Evolutionary conservation across 2,888 invertebrate species (phyloP), one percentile per base, ranked within the genome.

Genomic region (Shargacucullia verbasci): DNA sequence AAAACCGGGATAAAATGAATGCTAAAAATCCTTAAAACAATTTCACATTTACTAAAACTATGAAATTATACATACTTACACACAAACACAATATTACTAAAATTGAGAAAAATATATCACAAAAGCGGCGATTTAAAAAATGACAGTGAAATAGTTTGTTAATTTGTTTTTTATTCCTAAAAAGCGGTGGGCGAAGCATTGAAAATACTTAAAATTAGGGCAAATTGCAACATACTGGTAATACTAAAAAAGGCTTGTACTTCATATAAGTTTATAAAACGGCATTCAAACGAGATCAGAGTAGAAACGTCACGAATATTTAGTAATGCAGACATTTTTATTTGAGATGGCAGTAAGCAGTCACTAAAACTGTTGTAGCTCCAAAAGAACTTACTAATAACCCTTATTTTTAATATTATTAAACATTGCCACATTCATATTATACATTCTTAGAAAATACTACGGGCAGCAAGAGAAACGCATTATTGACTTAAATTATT

Each of bases 161-260:
- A 10, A 50, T 15, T 57, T 35, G 39, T 49, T 20, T 54, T 57
- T 44, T 54, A 65, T 57, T 41, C 39, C 54, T 66, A 62, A 55
- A 20, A 73, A 79, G 77, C 76, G 77, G 78, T 78, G 78, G 78
- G 78, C 50, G 46, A 78, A 75, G 77, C 75, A 59, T 70, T 69
- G 72, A 60, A 72, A 58, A 46, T 41, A 68, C 60, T 63, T 68
- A 76, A 65, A 56, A 71, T 57, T 46, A 73, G 43, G 66, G 70
- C 52, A 65, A 70, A 60, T 70, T 59, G 41, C 8, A 59, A 47
- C 59, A 44, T 61, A 46, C 57, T 59, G 59, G 65, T 59, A 63
- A 66, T 55, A 63, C 55, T 59, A 57, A 44, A 29, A 20, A 29
- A 33, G 56, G 29, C 47, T 76, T 65, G 73, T 76, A 72, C 70